Conservation (phyloP, 2,113 vertebrate genomes). For the Peromyscus californicus region DNA sequence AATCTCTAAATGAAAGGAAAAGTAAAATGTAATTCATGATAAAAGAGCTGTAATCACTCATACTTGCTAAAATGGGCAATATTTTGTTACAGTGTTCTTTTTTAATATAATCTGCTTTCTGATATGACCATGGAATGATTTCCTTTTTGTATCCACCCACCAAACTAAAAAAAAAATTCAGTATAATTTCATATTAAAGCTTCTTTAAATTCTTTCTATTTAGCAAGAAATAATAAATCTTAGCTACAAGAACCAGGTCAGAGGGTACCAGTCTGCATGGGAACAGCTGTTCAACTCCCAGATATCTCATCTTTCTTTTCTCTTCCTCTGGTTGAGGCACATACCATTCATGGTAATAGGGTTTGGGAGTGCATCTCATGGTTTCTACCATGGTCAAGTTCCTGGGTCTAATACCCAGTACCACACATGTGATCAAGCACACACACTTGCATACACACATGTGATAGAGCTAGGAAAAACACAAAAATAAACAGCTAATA, state of each 20-base stretch:
- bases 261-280: background rate
- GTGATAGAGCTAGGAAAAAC: background rate
- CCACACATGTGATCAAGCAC: background rate
- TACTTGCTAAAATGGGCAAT: background rate
- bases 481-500: background rate
- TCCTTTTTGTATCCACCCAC: background rate
- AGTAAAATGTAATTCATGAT: background rate
- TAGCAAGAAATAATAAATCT: background rate
- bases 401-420: background rate
- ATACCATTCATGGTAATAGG: background rate
- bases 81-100: background rate
- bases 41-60: background rate
- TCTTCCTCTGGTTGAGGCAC: background rate
- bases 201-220: slow-evolving; percentile 1
- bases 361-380: too few species aligned
- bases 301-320: background rate
- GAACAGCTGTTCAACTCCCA: background rate
- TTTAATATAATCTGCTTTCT: background rate
- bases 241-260: background rate
- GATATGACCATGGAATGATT: background rate
- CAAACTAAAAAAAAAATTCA: background rate
- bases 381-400: background rate
- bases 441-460: background rate
- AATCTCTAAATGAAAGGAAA: background rate
- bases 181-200: background rate